Conservation (phyloP, 2,113 vertebrate genomes). For the Nerophis ophidion region DNA sequence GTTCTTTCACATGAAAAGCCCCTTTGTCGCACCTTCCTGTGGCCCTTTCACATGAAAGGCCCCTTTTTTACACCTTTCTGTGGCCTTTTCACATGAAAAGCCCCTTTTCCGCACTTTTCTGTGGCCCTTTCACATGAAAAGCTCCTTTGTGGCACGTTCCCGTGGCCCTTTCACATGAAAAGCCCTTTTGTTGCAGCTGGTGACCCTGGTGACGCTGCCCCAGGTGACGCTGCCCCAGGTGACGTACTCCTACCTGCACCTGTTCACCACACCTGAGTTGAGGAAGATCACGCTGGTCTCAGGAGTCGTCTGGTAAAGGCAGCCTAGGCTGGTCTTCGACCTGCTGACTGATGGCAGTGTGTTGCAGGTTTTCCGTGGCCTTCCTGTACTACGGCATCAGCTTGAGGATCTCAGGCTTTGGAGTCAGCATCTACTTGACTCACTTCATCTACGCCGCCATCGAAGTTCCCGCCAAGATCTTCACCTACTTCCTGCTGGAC, state of each 20-base stretch:
- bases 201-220: slow-evolving; percentile 27
- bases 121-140: no score
- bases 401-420: slow-evolving; percentile 75
- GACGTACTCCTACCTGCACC: slow-evolving; percentile 67
- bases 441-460: slow-evolving; percentile 77
- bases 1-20: not conserved
- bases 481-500: slow-evolving; percentile 69
- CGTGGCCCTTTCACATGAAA: not conserved
- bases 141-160: no score
- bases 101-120: no score
- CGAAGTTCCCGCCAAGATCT: slow-evolving; percentile 78
- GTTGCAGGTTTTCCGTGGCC: slow-evolving; percentile 78
- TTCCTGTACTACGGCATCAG: slow-evolving; percentile 84
- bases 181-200: slow-evolving; percentile 22
- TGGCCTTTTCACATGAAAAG: no score
- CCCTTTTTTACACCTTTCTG: slow-evolving; percentile 30
- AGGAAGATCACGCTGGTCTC: slow-evolving; percentile 66
- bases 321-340: no score
- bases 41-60: not conserved
- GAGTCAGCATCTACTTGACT: slow-evolving; percentile 75
- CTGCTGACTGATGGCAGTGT: not conserved
- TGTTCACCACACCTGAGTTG: slow-evolving; percentile 67
- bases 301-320: slow-evolving; percentile 68
- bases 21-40: slow-evolving; percentile 23
- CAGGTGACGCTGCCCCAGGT: slow-evolving; percentile 31